phyloP scores from a whole-genome alignment of 2,113 vertebrate genomes.

The Neolamprologus devosi region DNA sequence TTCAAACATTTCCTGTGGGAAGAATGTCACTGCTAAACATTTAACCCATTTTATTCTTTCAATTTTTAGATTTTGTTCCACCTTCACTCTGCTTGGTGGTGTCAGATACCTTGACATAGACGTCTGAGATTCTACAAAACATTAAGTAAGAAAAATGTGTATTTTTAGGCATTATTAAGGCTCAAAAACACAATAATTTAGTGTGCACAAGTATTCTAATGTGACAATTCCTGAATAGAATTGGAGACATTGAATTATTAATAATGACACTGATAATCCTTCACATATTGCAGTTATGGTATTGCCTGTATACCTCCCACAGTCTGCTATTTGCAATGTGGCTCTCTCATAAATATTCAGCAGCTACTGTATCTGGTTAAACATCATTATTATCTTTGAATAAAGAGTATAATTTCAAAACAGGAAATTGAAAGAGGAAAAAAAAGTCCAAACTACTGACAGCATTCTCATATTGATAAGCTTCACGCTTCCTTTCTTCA shows the following conservation, averaged over 20 bases:
- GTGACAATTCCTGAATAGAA: background rate
- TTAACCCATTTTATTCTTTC: background rate
- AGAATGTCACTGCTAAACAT: background rate
- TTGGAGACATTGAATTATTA: background rate
- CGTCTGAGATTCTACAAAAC: background rate
- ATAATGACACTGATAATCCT: background rate
- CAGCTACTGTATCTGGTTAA: background rate
- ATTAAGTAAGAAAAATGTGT: background rate
- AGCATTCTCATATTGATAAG: conserved; percentile 2
- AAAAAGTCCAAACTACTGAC: background rate
- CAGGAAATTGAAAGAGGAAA: conserved; percentile 10
- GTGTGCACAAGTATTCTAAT: background rate
- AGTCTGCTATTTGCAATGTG: background rate
- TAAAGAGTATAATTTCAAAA: background rate
- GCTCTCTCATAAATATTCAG: conserved; percentile 21
- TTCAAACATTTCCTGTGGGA: background rate
- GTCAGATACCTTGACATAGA: background rate
- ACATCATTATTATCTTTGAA: conserved; percentile 10
- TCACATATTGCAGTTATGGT: background rate
- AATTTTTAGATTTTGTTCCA: background rate
- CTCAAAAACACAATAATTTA: background rate
- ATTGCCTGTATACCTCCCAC: background rate
- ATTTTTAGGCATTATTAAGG: background rate
- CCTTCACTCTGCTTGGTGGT: background rate
- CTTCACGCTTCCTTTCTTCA: background rate